Percentiles rank a stretch among this genome's conserved stretches.
phyloP scores from a whole-genome alignment of 1,140 invertebrate genomes.

The Popillia japonica region DNA sequence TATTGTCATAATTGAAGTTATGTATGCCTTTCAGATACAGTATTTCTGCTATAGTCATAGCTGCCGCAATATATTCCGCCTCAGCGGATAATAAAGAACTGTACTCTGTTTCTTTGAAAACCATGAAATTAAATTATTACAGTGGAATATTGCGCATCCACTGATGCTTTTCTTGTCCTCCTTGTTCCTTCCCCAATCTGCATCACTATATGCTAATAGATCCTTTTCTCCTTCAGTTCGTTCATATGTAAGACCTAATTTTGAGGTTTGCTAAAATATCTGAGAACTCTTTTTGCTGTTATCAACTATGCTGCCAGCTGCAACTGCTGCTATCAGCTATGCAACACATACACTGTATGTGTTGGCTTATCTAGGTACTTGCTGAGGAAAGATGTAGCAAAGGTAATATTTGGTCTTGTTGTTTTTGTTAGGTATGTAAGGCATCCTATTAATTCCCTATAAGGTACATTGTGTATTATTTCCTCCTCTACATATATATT shows the following conservation, averaged over 20 bases:
- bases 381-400: slow-evolving; percentile 1
- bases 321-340: too few species aligned
- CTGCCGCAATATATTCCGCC: neutral
- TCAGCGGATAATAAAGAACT: neutral
- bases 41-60: neutral
- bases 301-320: too few species aligned
- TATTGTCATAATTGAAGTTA: neutral
- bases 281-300: slow-evolving; percentile 21
- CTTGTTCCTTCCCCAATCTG: neutral
- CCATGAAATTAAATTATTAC: neutral
- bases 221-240: neutral
- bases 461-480: slow-evolving; percentile 5
- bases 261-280: neutral
- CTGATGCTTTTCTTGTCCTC: slow-evolving; percentile 12
- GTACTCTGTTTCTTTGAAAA: neutral
- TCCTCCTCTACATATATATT: neutral
- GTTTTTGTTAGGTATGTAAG: slow-evolving; percentile 3
- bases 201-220: neutral
- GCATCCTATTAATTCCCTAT: slow-evolving; percentile 10
- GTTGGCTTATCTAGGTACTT: neutral
- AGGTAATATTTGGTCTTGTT: slow-evolving; percentile 13
- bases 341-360: neutral
- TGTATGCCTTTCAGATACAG: neutral
- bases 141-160: neutral
- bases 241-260: neutral